Conservation (phyloP, 2,113 vertebrate genomes). For the Chiloscyllium plagiosum region DNA sequence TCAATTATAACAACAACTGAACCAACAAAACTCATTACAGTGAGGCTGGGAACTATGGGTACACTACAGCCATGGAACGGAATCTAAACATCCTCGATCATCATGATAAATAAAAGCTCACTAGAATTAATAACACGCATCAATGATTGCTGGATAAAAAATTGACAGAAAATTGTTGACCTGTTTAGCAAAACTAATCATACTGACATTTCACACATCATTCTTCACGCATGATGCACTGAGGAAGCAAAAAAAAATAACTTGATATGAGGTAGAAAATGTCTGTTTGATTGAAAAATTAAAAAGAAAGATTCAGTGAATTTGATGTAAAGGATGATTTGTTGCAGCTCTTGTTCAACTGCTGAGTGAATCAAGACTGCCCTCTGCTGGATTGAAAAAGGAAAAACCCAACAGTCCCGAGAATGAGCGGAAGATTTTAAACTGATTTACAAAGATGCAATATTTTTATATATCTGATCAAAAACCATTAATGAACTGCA, state of each 20-base stretch:
- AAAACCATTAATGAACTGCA: not conserved
- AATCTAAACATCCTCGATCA: not conserved
- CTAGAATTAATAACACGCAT: slow-evolving; percentile 4
- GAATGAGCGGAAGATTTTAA: not conserved
- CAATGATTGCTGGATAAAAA: not conserved
- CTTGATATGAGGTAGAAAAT: not conserved
- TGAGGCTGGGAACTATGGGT: not conserved
- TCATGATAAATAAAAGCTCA: not conserved
- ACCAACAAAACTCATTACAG: not conserved
- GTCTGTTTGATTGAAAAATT: not conserved
- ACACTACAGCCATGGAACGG: not conserved
- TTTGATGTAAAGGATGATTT: not conserved
- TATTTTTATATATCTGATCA: not conserved
- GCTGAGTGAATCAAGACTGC: not conserved
- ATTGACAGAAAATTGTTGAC: slow-evolving; percentile 1
- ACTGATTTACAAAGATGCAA: not conserved
- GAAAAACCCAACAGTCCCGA: not conserved
- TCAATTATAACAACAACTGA: not conserved
- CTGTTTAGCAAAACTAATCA: slow-evolving; percentile 27
- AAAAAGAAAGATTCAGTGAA: not conserved
- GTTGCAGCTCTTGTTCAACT: not conserved
- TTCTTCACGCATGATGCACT: not conserved
- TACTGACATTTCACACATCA: not conserved
- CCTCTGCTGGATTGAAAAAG: not conserved
- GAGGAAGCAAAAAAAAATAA: not conserved